A percentile compares a stretch with the other conserved stretches of the same genome.
phyloP scores from a whole-genome alignment of 2,888 invertebrate genomes.

The Fissipunctia ypsillon region DNA sequence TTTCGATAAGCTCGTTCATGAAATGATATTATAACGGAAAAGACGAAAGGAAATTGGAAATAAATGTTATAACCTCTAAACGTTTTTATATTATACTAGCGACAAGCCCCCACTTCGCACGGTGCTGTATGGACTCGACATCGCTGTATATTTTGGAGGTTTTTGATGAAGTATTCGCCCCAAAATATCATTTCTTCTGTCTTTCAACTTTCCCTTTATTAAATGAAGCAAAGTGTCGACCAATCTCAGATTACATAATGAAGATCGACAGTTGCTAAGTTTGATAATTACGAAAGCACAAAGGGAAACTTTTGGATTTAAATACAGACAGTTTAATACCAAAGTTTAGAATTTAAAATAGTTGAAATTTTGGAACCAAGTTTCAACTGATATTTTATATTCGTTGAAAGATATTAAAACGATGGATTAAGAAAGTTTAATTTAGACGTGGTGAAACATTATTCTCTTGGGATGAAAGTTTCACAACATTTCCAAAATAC shows the following conservation, averaged over 20 bases:
- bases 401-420: slow-evolving; percentile 26
- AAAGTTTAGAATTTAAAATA: slow-evolving; percentile 58
- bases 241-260: slow-evolving; percentile 61
- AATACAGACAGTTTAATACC: slow-evolving; percentile 56
- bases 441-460: slow-evolving; percentile 20
- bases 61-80: no score
- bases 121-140: neutral
- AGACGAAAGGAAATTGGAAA: neutral
- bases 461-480: neutral
- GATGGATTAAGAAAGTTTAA: slow-evolving; percentile 37
- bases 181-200: slow-evolving; percentile 35
- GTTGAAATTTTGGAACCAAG: slow-evolving; percentile 50
- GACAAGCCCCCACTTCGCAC: no score
- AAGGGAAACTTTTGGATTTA: slow-evolving; percentile 56
- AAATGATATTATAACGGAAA: neutral
- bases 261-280: slow-evolving; percentile 65
- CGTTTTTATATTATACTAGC: no score
- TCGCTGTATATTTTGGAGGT: slow-evolving; percentile 1
- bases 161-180: neutral
- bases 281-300: slow-evolving; percentile 65
- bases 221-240: slow-evolving; percentile 49
- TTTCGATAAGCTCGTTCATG: neutral
- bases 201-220: slow-evolving; percentile 24
- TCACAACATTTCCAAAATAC: neutral
- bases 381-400: slow-evolving; percentile 32